Evolutionary conservation across 2,888 invertebrate genomes (phyloP).

Genomic region (Chouioia cunea): DNA sequence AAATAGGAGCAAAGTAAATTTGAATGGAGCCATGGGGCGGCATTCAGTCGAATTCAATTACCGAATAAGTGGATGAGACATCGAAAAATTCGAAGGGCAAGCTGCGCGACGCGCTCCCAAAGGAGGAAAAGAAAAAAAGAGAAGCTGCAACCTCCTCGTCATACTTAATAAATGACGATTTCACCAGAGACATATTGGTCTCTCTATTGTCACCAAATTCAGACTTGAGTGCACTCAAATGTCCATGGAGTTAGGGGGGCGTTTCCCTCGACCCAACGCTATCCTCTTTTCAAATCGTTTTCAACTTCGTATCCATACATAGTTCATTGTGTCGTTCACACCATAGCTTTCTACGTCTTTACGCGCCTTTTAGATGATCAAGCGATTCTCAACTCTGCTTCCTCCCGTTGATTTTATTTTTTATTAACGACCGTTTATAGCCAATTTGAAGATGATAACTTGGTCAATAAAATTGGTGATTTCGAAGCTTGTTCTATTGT

Average conservation of each 20-base stretch:
- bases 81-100: constrained; percentile 36
- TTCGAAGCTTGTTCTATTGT: too few relatives aligned
- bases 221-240: constrained; percentile 66
- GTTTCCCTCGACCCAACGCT: constrained; percentile 51
- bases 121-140: constrained; percentile 13
- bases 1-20: constrained; percentile 26
- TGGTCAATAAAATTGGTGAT: too few relatives aligned
- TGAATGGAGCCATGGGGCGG: constrained; percentile 21
- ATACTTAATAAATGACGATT: constrained; percentile 62
- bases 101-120: constrained; percentile 16
- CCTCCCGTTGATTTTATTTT: constrained; percentile 1
- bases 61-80: constrained; percentile 47
- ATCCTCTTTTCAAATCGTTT: constrained; percentile 55
- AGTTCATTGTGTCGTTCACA: constrained; percentile 19
- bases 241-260: constrained; percentile 59
- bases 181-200: constrained; percentile 61
- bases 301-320: background rate
- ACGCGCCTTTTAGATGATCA: constrained; percentile 29
- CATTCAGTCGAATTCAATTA: constrained; percentile 43
- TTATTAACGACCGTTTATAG: too few relatives aligned
- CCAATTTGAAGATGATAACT: too few relatives aligned
- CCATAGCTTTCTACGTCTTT: constrained; percentile 37
- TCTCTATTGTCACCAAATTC: constrained; percentile 60
- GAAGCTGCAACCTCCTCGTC: constrained; percentile 27
- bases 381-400: constrained; percentile 39